Evolutionary conservation across 2,888 invertebrate genomes (phyloP).

Genomic region (Blera fallax): DNA sequence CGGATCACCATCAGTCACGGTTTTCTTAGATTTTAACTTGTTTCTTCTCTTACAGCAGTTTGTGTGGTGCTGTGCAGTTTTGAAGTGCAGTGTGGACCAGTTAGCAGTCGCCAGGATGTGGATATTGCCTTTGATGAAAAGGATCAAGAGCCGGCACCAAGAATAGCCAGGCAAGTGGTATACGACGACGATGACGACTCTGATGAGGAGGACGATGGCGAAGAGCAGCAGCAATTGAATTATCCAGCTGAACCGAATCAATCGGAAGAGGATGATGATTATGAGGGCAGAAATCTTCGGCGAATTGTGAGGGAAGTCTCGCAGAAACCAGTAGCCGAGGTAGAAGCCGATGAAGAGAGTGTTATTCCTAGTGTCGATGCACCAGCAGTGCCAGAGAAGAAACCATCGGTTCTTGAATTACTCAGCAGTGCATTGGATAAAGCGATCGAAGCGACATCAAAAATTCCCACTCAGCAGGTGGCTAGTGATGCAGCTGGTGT

Average conservation of each 20-base stretch:
- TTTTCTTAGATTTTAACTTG: conserved; percentile 7
- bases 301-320: conserved; percentile 26
- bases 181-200: conserved; percentile 1
- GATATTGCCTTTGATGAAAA: not conserved
- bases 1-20: not conserved
- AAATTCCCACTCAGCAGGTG: conserved; percentile 78
- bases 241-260: not conserved
- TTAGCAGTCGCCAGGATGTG: conserved; percentile 7
- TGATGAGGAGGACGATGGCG: conserved; percentile 28
- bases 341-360: conserved; percentile 40
- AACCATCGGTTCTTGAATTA: conserved; percentile 77
- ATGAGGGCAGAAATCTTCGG: not conserved
- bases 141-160: not conserved
- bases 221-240: conserved; percentile 3
- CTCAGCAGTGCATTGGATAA: conserved; percentile 79
- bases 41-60: conserved; percentile 47
- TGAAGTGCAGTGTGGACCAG: conserved; percentile 43
- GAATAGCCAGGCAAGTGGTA: not conserved
- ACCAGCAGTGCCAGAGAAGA: conserved; percentile 74
- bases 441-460: conserved; percentile 76
- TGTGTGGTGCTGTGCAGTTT: conserved; percentile 43
- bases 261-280: conserved; percentile 6
- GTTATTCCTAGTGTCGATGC: conserved; percentile 13
- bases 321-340: conserved; percentile 29
- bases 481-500: conserved; percentile 79